Evolutionary conservation across 2,797 vertebrate species (phyloP).

Genomic region (Chaetodon trifasciatus): DNA sequence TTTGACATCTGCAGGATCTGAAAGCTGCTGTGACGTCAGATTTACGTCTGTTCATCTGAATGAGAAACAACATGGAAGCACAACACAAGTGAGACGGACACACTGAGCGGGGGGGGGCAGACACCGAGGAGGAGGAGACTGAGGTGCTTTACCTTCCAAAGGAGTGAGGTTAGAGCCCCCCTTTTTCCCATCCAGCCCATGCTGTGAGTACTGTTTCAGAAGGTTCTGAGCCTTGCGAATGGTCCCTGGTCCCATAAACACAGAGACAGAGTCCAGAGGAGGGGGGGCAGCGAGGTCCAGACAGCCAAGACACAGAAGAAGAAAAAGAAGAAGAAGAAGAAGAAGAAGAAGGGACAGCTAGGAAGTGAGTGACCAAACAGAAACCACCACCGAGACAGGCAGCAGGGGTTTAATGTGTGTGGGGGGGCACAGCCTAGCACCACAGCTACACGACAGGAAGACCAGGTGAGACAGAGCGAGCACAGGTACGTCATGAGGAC

Average conservation of each 20-base stretch:
- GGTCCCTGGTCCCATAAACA: slow-evolving; percentile 95
- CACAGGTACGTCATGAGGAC: slow-evolving; percentile 47
- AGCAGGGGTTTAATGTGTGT: slow-evolving; percentile 39
- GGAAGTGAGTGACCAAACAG: slow-evolving; percentile 87
- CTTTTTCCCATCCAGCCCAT: slow-evolving; percentile 99
- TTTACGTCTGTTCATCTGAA: slow-evolving; percentile 47
- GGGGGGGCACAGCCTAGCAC: slow-evolving; percentile 46
- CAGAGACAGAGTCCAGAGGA: slow-evolving; percentile 66
- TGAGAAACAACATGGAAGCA: slow-evolving; percentile 33
- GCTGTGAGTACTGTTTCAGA: slow-evolving; percentile 99
- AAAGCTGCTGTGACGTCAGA: slow-evolving; percentile 58
- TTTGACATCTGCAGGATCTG: background rate
- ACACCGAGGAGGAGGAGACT: slow-evolving; percentile 51
- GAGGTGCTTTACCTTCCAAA: slow-evolving; percentile 95
- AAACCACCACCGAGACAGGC: slow-evolving; percentile 78
- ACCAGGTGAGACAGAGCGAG: slow-evolving; percentile 50
- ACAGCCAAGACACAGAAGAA: slow-evolving; percentile 62
- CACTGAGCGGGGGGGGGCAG: slow-evolving; percentile 47
- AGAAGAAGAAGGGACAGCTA: slow-evolving; percentile 84
- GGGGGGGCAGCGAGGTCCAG: slow-evolving; percentile 62
- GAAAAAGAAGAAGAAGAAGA: slow-evolving; percentile 36
- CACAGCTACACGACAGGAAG: slow-evolving; percentile 51
- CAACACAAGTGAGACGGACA: slow-evolving; percentile 1
- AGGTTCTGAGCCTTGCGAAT: slow-evolving; percentile 99
- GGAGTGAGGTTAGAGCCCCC: slow-evolving; percentile 99